Base-by-base conservation (phyloP, 2,888 invertebrate species). In the Apomyelois bistriatella region DNA sequence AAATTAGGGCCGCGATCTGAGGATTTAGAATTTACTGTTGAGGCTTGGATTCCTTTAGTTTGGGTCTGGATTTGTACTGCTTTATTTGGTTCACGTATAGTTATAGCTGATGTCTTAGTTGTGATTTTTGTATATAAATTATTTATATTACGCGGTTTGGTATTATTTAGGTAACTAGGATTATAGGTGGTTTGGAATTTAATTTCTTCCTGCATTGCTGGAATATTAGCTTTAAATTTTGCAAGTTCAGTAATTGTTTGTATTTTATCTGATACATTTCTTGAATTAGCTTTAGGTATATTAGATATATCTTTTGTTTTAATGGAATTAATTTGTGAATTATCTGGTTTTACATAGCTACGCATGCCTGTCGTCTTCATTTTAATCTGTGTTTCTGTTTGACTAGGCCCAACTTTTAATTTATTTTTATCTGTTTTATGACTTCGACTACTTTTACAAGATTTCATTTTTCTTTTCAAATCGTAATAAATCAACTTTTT, bases 11-110 rank as follows among this genome's bases (percentile, higher is more conserved):
- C 54, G 68, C 68, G 8, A 13, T 10, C 4, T 8, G 28, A n/a
- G 37, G 55, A 65, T 53, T 68, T 70, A 7, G 53, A 48, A 1
- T 59, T 52, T 38, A 69, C 67, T 53, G 64, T 71, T 13, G 75
- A 70, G 50, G 74, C 61, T 61, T 85, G 82, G 35, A 75, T 65
- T 40, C 68, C 76, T 66, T 73, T 73, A 0, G 76, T 75, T 22
- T 58, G 57, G 35, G 65, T 67, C 61, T 53, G 57, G 37, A 36
- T 8, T 17, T 30, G 54, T 52, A 37, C 3, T 3, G 42, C 15
- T 35, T 43, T 54, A 13, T 35, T 43, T 53, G 32, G 5, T 53
- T 16, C 10, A 40, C 1, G 7, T 6, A 16, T 8, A 3, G 1
- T 12, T 9, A 16, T 6, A 16, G 15, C 13, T 10, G 28, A 8